A percentile compares a stretch with the other conserved stretches of the same genome.
Conservation (phyloP, 2,113 vertebrate species). For the Semicossyphus pulcher region DNA sequence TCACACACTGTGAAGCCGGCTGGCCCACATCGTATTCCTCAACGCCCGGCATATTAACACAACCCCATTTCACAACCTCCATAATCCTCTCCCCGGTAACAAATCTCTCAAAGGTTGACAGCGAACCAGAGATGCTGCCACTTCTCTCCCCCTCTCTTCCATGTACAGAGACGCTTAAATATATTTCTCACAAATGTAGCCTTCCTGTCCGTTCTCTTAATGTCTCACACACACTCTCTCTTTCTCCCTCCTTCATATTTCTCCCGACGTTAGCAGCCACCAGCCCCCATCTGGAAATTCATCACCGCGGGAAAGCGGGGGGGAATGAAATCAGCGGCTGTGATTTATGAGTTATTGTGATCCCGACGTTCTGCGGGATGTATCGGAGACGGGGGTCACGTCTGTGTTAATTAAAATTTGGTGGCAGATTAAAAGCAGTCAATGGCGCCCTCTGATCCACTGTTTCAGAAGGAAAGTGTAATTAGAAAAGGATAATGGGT, state of each 20-base stretch:
- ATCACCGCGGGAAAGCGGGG: slow-evolving; percentile 67
- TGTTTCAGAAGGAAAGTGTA: slow-evolving; percentile 80
- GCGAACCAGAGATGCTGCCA: slow-evolving; percentile 57
- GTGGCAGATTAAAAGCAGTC: slow-evolving; percentile 83
- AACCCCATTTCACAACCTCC: slow-evolving; percentile 75
- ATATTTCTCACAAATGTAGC: slow-evolving; percentile 37
- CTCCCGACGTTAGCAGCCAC: slow-evolving; percentile 68
- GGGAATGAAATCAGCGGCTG: slow-evolving; percentile 72
- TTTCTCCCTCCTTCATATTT: slow-evolving; percentile 49
- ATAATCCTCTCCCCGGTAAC: slow-evolving; percentile 75
- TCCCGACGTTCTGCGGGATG: slow-evolving; percentile 74
- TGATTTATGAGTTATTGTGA: slow-evolving; percentile 84
- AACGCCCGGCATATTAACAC: slow-evolving; percentile 74
- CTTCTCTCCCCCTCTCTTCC: slow-evolving; percentile 45
- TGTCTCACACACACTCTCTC: slow-evolving; percentile 14
- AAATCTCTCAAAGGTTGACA: slow-evolving; percentile 77
- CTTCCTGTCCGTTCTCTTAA: slow-evolving; percentile 37
- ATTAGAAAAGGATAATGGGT: slow-evolving; percentile 80
- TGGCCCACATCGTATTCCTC: slow-evolving; percentile 56
- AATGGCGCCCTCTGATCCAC: slow-evolving; percentile 79
- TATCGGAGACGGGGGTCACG: slow-evolving; percentile 75
- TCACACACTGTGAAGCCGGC: slow-evolving; percentile 54
- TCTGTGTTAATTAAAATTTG: slow-evolving; percentile 85
- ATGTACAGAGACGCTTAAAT: slow-evolving; percentile 55
- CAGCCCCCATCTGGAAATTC: slow-evolving; percentile 77